A percentile compares a stretch with the other conserved stretches of the same genome.
Evolutionary conservation across 2,113 vertebrate species (phyloP).

Genomic region (Lagenorhynchus albirostris): DNA sequence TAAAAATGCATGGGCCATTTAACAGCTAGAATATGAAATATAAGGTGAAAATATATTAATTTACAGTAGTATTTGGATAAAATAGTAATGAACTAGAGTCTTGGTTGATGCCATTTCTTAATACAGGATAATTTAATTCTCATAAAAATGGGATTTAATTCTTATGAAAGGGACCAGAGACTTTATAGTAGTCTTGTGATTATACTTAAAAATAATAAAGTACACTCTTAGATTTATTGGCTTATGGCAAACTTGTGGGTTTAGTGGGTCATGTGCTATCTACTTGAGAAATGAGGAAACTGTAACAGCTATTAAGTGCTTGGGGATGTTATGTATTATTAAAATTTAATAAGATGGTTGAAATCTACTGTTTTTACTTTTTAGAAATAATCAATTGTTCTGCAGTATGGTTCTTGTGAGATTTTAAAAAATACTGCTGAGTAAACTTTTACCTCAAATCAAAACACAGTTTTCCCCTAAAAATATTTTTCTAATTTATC

Average conservation of each 20-base stretch:
- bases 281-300: neutral
- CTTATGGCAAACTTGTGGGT: neutral
- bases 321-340: neutral
- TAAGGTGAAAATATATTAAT: neutral
- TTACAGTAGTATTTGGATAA: neutral
- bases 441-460: neutral
- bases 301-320: neutral
- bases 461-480: neutral
- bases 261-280: neutral
- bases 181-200: neutral
- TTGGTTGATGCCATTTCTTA: neutral
- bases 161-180: neutral
- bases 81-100: neutral
- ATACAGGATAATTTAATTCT: neutral
- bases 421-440: neutral
- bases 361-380: neutral
- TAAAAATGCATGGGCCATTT: neutral
- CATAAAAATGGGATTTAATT: neutral
- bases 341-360: neutral
- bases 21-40: neutral
- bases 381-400: neutral
- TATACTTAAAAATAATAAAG: neutral
- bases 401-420: neutral
- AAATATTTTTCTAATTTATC: neutral
- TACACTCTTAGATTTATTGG: neutral